These are phyloP conservation scores for Ailuropoda melanoleuca DNA, from an alignment of 2,113 vertebrate species.

Conservation along the genomic window DNA sequence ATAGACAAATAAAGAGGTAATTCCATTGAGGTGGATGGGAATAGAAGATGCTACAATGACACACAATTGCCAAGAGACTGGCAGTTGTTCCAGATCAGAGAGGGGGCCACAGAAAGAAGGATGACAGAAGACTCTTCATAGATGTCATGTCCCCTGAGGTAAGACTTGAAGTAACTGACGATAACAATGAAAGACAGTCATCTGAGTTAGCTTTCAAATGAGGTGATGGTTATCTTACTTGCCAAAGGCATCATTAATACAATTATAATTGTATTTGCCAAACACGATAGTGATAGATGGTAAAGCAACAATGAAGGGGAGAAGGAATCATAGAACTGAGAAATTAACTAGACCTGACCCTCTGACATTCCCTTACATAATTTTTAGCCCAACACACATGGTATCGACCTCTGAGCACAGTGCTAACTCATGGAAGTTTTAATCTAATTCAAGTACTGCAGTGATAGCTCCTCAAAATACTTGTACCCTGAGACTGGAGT, in stretches of 20 bases:
- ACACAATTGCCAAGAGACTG: not conserved
- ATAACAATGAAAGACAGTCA: not conserved
- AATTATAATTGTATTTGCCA: not conserved
- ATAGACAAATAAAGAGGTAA: not conserved
- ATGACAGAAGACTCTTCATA: not conserved
- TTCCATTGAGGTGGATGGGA: not conserved
- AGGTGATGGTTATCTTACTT: not conserved
- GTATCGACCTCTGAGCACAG: not conserved
- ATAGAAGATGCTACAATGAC: not conserved
- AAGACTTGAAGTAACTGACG: not conserved
- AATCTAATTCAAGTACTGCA: not conserved
- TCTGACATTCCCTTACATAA: not conserved
- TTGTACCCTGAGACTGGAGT: not conserved
- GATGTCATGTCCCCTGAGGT: not conserved
- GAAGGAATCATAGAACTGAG: not conserved
- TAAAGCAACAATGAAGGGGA: not conserved
- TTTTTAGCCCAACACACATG: not conserved
- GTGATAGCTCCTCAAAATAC: not conserved
- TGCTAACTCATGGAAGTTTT: not conserved
- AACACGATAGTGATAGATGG: not conserved
- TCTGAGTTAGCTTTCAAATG: not conserved
- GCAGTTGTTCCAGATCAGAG: not conserved
- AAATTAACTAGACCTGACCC: not conserved
- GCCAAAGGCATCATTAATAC: not conserved
- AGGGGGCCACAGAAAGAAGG: not conserved